Evolutionary conservation across 2,797 vertebrate genomes (phyloP).

Genomic region (Hippoglossus hippoglossus): DNA sequence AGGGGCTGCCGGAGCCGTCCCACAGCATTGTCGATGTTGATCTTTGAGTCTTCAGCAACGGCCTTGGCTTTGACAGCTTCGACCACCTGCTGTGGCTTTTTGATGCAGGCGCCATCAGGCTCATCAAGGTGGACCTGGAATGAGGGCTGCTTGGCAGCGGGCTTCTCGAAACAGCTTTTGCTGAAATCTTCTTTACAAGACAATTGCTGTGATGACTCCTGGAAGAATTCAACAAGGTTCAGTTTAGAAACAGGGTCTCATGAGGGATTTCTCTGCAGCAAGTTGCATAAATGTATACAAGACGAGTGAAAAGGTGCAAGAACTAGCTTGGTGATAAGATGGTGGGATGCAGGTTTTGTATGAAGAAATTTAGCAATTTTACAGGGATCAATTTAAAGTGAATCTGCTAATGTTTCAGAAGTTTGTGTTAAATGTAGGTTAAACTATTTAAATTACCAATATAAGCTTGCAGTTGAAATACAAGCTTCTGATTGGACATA

Average conservation of each 20-base stretch:
- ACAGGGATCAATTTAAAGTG: too few species aligned
- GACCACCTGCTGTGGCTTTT: constrained; percentile 63
- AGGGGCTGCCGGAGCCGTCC: constrained; percentile 87
- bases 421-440: too few species aligned
- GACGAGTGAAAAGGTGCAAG: too few species aligned
- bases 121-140: constrained; percentile 91
- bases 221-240: neutral
- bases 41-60: constrained; percentile 48
- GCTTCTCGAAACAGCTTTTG: constrained; percentile 78
- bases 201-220: constrained; percentile 63
- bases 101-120: constrained; percentile 81
- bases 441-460: neutral
- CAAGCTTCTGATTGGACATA: neutral
- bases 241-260: neutral
- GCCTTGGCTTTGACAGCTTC: constrained; percentile 50
- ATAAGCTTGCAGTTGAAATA: neutral
- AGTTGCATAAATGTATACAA: too few species aligned
- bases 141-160: constrained; percentile 71
- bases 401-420: too few species aligned
- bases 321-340: too few species aligned
- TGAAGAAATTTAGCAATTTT: too few species aligned
- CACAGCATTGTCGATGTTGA: constrained; percentile 81
- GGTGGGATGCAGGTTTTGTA: too few species aligned
- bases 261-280: too few species aligned
- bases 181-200: constrained; percentile 80